These are phyloP conservation scores for Sphaeridia pumilis DNA, from an alignment of 2,888 invertebrate genomes.

Conservation along the genomic window DNA sequence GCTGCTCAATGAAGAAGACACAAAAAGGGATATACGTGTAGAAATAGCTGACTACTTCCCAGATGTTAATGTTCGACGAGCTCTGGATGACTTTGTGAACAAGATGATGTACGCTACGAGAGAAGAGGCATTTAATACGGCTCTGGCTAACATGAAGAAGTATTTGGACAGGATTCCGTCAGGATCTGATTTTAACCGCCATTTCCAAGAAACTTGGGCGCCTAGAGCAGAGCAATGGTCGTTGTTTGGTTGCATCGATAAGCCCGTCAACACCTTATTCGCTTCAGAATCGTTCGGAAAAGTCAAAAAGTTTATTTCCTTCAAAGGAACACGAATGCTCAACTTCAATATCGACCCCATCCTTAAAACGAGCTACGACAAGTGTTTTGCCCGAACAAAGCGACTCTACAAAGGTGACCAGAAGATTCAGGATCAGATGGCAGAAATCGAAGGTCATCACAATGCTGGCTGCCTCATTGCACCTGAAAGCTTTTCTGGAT, in stretches of 20 bases:
- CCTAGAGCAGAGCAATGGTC: constrained; percentile 22
- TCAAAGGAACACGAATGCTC: constrained; percentile 30
- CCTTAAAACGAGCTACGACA: constrained; percentile 34
- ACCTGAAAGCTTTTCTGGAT: background rate
- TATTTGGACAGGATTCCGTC: constrained; percentile 4
- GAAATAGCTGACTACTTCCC: constrained; percentile 22
- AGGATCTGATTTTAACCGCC: constrained; percentile 13
- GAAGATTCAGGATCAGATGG: constrained; percentile 21
- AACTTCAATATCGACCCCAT: constrained; percentile 27
- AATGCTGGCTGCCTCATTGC: background rate
- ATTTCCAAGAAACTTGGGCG: constrained; percentile 24
- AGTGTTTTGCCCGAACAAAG: constrained; percentile 30
- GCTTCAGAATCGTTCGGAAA: constrained; percentile 25
- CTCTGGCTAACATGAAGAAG: constrained; percentile 8
- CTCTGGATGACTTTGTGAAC: constrained; percentile 3
- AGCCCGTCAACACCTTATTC: constrained; percentile 21
- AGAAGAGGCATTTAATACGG: constrained; percentile 4
- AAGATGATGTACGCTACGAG: constrained; percentile 5
- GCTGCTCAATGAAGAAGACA: constrained; percentile 24
- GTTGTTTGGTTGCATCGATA: constrained; percentile 17
- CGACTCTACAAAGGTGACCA: constrained; percentile 33
- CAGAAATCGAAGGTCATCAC: constrained; percentile 20
- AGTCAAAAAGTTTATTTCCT: constrained; percentile 31
- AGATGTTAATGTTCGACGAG: background rate
- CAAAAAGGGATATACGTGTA: constrained; percentile 20